Evolutionary conservation across 1,140 invertebrate species (phyloP).

Genomic region (Nixonia krombeini): DNA sequence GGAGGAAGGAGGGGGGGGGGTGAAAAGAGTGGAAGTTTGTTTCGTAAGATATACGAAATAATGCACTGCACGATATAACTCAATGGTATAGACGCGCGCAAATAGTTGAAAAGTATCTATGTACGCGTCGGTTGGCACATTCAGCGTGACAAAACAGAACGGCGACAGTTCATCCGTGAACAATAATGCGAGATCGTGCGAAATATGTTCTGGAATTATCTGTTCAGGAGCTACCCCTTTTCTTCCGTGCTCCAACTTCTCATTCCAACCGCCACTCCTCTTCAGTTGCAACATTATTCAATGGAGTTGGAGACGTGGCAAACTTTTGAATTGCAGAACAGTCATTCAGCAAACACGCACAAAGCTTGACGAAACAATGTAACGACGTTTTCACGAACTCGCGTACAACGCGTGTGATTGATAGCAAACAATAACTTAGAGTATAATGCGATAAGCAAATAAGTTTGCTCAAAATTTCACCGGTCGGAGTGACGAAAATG

Average conservation of each 20-base stretch:
- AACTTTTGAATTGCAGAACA: constrained; percentile 26
- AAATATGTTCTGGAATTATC: constrained; percentile 39
- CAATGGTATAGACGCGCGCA: constrained; percentile 25
- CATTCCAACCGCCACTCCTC: constrained; percentile 5
- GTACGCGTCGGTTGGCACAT: constrained; percentile 42
- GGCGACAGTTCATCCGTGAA: constrained; percentile 43
- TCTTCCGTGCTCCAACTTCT: constrained; percentile 18
- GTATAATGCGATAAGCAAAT: constrained; percentile 3
- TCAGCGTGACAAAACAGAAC: constrained; percentile 27
- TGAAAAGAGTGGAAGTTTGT: constrained; percentile 13
- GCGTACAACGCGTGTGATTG: constrained; percentile 5
- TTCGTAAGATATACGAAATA: constrained; percentile 24
- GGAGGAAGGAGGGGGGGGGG: not conserved
- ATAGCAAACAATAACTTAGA: constrained; percentile 3
- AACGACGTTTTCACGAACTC: not conserved
- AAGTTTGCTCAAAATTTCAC: no score
- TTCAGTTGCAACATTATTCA: constrained; percentile 29
- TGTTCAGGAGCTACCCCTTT: constrained; percentile 41
- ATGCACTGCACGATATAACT: constrained; percentile 23
- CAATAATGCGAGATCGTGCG: constrained; percentile 44
- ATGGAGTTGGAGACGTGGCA: constrained; percentile 17
- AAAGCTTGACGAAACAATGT: constrained; percentile 22
- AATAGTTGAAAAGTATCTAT: constrained; percentile 41
- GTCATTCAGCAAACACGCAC: constrained; percentile 25
- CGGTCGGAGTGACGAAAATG: no score